These are phyloP conservation scores for Barnardius zonarius DNA, from an alignment of 2,113 vertebrate species.

Conservation along the genomic window DNA sequence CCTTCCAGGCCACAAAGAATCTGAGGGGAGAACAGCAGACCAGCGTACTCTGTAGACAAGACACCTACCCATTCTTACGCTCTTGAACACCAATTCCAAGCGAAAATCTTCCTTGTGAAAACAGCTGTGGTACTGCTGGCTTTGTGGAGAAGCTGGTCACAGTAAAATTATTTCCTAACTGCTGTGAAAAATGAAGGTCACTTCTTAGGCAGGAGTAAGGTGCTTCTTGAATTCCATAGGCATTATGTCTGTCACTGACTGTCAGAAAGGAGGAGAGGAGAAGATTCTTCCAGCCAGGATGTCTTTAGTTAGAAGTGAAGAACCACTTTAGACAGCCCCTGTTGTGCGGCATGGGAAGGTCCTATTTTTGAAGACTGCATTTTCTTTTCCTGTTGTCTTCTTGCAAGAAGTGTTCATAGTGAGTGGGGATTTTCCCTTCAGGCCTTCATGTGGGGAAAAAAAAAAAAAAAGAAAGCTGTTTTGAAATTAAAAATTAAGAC, in stretches of 20 bases:
- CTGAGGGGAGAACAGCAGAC: background rate
- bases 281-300: background rate
- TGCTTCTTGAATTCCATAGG: background rate
- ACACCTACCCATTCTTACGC: background rate
- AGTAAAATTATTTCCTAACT: background rate
- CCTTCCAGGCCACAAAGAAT: background rate
- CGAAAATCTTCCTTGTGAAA: background rate
- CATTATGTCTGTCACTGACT: background rate
- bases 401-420: background rate
- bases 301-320: background rate
- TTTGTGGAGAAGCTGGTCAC: background rate
- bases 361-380: background rate
- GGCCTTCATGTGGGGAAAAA: background rate
- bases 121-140: background rate
- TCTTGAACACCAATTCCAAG: background rate
- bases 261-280: background rate
- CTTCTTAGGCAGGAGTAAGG: background rate
- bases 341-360: background rate
- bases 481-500: background rate
- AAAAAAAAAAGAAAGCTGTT: background rate
- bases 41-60: background rate
- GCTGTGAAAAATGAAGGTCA: background rate
- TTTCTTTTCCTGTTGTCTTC: background rate
- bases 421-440: background rate
- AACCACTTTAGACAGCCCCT: background rate